Evolutionary conservation across 2,113 vertebrate species (phyloP).

Genomic region (Cyprinodon variegatus): DNA sequence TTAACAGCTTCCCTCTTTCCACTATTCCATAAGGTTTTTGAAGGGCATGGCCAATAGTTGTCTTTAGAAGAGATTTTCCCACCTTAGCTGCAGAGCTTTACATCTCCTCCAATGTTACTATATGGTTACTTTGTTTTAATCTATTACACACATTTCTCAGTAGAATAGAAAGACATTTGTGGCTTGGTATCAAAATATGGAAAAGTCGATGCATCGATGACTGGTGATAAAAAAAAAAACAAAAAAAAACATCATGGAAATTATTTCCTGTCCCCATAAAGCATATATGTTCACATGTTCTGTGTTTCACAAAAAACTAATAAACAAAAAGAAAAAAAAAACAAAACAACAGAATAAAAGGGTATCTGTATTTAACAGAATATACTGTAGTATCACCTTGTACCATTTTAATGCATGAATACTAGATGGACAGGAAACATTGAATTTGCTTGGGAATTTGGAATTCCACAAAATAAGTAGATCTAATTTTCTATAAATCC

Average conservation of each 20-base stretch:
- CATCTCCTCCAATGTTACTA: too few relatives aligned
- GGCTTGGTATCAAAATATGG: background rate
- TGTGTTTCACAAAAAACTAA: conserved; percentile 46
- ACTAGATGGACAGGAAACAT: conserved; percentile 22
- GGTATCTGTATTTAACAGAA: background rate
- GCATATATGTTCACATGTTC: conserved; percentile 41
- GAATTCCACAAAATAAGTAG: conserved; percentile 61
- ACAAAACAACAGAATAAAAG: background rate
- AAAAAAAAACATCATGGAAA: background rate
- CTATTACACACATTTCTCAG: background rate
- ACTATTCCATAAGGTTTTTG: too few relatives aligned
- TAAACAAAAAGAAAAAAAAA: background rate
- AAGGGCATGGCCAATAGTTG: too few relatives aligned
- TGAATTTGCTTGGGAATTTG: conserved; percentile 43
- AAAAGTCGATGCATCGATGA: background rate
- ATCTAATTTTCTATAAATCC: conserved; percentile 71
- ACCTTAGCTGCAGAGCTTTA: too few relatives aligned
- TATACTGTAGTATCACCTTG: conserved; percentile 17
- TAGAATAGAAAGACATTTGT: background rate
- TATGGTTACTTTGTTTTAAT: background rate
- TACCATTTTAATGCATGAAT: conserved; percentile 48
- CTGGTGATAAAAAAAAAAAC: background rate
- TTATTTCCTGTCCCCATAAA: conserved; percentile 4
- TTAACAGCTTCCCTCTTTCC: too few relatives aligned
- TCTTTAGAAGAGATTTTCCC: too few relatives aligned